Base-by-base conservation (phyloP, 1,140 invertebrate genomes). In the Aricia agestis region DNA sequence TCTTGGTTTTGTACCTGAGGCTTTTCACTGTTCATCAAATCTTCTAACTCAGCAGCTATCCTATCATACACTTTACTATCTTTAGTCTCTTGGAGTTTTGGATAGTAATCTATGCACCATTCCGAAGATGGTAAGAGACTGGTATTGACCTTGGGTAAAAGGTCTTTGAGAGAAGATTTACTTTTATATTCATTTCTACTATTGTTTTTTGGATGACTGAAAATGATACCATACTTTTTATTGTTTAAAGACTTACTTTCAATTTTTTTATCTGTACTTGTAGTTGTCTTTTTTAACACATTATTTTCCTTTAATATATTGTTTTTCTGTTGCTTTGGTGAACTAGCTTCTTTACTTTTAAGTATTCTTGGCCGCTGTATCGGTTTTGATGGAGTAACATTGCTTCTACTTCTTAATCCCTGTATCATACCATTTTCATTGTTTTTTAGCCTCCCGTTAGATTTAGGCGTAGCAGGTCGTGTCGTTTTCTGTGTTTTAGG, bases 401-500 rank as follows among this genome's bases (percentile, higher is more conserved):
- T 90, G 65, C 85, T 83, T 32, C 82, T 76, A 67, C 83, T 84
- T 71, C 82, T 85, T 66, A 83, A 87, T 66, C 90, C 68, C n/a
- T 85, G 71, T 6, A 92, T 86, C 85, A 92, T 85, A 9, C 92
- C 92, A 86, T 92, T 92, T 76, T 92, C 91, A 74, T 89, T 92
- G 17, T 76, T 85, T 78, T 86, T 89, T 74, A 90, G 76, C 42
- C 80, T 87, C 13, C 83, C 69, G 71, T 81, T 88, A 57, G 79
- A 66, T 69, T 75, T 83, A n/a, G 80, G 74, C 31, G 79, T 75
- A 66, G 71, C 32, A 17, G 72, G 67, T 32, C 75, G 76, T 32
- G 71, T 13, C 36, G 71, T 74, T 58, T 84, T 86, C 71, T 82
- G 82, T 31, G 72, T 45, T 82, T 86, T 89, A 5, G 80, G 77